phyloP scores from a whole-genome alignment of 2,113 vertebrate genomes.

The Corythaeola cristata region DNA sequence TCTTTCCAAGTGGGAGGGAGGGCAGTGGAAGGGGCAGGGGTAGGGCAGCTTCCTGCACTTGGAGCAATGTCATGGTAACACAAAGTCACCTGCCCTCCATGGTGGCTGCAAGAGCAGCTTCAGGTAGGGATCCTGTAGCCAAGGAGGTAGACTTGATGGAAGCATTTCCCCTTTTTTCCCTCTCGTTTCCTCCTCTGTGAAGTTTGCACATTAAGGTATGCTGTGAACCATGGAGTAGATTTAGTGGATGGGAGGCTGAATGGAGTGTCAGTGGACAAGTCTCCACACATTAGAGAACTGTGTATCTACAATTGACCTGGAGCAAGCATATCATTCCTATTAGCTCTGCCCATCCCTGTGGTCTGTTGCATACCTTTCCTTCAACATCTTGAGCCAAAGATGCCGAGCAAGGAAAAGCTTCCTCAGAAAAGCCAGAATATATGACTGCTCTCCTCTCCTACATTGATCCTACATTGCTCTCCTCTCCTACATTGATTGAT shows the following conservation, averaged over 20 bases:
- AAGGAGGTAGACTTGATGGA: background rate
- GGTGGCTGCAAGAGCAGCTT: background rate
- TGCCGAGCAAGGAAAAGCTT: background rate
- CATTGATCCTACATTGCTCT: fast-evolving
- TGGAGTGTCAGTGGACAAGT: background rate
- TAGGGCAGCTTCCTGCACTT: background rate
- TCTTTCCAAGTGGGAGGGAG: background rate
- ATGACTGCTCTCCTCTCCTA: background rate
- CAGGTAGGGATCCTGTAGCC: background rate
- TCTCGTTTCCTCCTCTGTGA: background rate
- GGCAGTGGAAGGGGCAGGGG: background rate
- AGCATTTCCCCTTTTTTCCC: background rate
- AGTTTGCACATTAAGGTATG: background rate
- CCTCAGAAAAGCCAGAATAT: background rate
- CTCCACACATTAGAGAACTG: background rate
- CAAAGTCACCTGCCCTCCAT: background rate
- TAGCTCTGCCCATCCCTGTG: background rate
- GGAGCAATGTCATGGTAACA: background rate
- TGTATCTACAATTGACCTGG: background rate
- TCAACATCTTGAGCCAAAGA: background rate
- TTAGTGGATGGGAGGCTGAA: background rate
- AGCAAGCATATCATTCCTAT: background rate
- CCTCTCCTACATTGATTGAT: no score
- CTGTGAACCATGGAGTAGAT: background rate
- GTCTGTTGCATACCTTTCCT: background rate